phyloP scores from a whole-genome alignment of 2,797 vertebrate genomes.

The Gymnodraco acuticeps region DNA sequence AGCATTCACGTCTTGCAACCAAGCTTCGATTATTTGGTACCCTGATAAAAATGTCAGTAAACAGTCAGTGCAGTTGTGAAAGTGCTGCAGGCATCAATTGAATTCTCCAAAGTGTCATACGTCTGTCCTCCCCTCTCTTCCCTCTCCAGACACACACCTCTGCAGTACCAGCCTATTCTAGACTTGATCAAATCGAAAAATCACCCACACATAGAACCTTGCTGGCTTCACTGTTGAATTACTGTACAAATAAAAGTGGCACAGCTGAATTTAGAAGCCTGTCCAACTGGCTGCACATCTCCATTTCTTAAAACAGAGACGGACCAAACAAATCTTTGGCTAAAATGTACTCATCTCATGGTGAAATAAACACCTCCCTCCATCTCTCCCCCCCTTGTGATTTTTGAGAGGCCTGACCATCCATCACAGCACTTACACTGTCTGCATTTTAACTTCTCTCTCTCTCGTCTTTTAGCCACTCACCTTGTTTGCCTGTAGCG shows the following conservation, averaged over 20 bases:
- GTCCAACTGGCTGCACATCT: conserved; percentile 28
- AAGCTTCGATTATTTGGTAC: conserved; percentile 20
- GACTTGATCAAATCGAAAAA: conserved; percentile 44
- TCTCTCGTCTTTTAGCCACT: not conserved
- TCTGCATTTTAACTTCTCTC: conserved; percentile 13
- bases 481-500: not conserved
- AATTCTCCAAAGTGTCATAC: conserved; percentile 33
- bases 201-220: conserved; percentile 61
- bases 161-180: conserved; percentile 51
- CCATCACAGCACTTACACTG: conserved; percentile 6
- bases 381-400: not conserved
- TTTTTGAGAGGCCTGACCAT: not conserved
- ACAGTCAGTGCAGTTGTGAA: conserved; percentile 26
- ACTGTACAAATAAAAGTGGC: conserved; percentile 13
- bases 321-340: conserved; percentile 1
- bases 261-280: conserved; percentile 31
- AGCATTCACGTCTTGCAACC: conserved; percentile 16
- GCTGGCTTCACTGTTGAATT: conserved; percentile 34
- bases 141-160: conserved; percentile 59
- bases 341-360: conserved; percentile 2
- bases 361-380: conserved; percentile 14
- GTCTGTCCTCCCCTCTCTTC: conserved; percentile 37
- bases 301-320: conserved; percentile 18
- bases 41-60: conserved; percentile 31
- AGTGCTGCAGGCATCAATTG: conserved; percentile 4